phyloP scores from a whole-genome alignment of 2,888 invertebrate species.

The Pristionchus maxplancki region DNA sequence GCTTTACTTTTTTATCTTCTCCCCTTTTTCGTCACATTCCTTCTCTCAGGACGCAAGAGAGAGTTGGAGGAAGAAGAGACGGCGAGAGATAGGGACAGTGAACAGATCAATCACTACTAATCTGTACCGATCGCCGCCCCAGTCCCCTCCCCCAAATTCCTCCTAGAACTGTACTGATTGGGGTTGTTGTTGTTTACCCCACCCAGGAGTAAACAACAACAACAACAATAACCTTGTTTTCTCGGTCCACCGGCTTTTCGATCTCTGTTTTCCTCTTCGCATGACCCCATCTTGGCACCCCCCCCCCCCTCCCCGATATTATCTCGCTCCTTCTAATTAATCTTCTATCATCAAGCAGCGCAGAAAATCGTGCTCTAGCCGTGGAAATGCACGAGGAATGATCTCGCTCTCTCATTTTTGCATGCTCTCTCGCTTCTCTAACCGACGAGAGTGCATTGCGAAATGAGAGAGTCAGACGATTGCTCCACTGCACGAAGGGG shows the following conservation, averaged over 20 bases:
- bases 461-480: background rate
- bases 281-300: background rate
- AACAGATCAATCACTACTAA: conserved; percentile 38
- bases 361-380: background rate
- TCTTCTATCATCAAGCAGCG: background rate
- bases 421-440: background rate
- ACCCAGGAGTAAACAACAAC: too few relatives aligned
- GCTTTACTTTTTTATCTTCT: background rate
- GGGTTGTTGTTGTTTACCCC: background rate
- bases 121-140: conserved; percentile 18
- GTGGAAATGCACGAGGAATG: too few relatives aligned
- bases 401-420: background rate
- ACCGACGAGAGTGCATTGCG: background rate
- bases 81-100: background rate
- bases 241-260: background rate
- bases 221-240: background rate
- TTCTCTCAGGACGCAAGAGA: conserved; percentile 2
- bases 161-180: background rate
- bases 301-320: background rate
- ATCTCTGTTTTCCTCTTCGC: background rate
- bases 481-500: background rate
- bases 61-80: background rate
- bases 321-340: background rate
- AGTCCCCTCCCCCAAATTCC: background rate
- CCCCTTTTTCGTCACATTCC: background rate